phyloP scores from a whole-genome alignment of 2,888 invertebrate species.

The Furcula furcula region DNA sequence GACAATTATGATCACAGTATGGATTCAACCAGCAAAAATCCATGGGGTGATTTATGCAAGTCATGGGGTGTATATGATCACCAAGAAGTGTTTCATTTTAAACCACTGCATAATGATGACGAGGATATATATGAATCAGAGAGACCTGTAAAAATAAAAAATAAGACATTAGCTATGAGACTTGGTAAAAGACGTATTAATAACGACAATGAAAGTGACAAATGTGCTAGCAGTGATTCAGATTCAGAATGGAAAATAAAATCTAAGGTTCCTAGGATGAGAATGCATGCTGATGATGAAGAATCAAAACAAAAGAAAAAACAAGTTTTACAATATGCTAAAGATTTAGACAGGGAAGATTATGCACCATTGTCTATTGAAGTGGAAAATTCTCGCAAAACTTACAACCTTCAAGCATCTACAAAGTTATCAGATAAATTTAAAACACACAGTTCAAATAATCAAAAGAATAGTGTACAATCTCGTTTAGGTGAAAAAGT shows the following conservation, averaged over 20 bases:
- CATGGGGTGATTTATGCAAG: constrained; percentile 87
- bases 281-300: constrained; percentile 95
- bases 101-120: constrained; percentile 49
- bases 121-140: constrained; percentile 43
- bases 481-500: constrained; percentile 66
- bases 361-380: constrained; percentile 72
- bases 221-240: constrained; percentile 62
- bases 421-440: constrained; percentile 67
- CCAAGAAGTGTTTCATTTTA: constrained; percentile 76
- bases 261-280: constrained; percentile 87
- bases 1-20: constrained; percentile 46
- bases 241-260: constrained; percentile 82
- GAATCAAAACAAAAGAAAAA: constrained; percentile 81
- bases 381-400: constrained; percentile 55
- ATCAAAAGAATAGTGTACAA: constrained; percentile 41
- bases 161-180: constrained; percentile 64
- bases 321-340: constrained; percentile 32
- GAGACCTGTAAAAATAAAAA: constrained; percentile 52
- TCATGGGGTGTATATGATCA: constrained; percentile 86
- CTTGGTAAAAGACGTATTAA: constrained; percentile 51
- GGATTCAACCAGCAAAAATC: constrained; percentile 80
- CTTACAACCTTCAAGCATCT: constrained; percentile 48
- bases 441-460: constrained; percentile 39
- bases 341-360: constrained; percentile 38
- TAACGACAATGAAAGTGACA: constrained; percentile 39